Base-by-base conservation (phyloP, 2,888 invertebrate genomes). In the Argyra leucocephala region DNA sequence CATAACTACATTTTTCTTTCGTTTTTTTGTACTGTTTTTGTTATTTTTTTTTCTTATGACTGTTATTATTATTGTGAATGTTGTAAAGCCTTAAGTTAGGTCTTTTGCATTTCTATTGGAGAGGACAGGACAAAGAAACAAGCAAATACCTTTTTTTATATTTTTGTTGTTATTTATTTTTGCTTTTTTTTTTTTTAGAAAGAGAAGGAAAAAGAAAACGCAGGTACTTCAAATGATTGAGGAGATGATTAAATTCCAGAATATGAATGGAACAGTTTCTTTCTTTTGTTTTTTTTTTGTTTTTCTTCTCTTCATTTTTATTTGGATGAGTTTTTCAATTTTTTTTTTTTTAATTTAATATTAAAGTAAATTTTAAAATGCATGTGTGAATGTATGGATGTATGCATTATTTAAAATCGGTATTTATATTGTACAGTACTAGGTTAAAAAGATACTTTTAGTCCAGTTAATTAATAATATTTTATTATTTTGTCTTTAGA, bases 171-270 rank as follows among this genome's bases (percentile, higher is more conserved):
- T n/a, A n/a, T n/a, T n/a, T n/a, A n/a, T n/a, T n/a, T n/a, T n/a
- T n/a, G n/a, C n/a, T n/a, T n/a, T n/a, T n/a, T 26, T 31, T 31
- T 31, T 31, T 31, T 6, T 31, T 48, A 48, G 48, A 48, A 48
- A 48, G 15, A 48, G n/a, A 18, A 48, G 5, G 4, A 6, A 48
- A n/a, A 48, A 48, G 48, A 6, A 48, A 48, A 12, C 48, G 48
- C 48, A 48, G 48, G 48, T 48, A 48, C 48, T 48, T 48, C 15
- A 48, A 48, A 48, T 48, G 48, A 48, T 48, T 48, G 48, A 48
- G 48, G 48, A 48, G 48, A 48, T 48, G 48, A 48, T 48, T 48
- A 48, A 48, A 48, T 48, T 48, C 48, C 48, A 48, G 48, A 48
- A 48, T 48, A 48, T 48, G 48, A 48, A 48, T 48, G 48, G 48